These are phyloP conservation scores for Sinhomidia bicolor DNA, from an alignment of 2,888 invertebrate species.

Conservation along the genomic window DNA sequence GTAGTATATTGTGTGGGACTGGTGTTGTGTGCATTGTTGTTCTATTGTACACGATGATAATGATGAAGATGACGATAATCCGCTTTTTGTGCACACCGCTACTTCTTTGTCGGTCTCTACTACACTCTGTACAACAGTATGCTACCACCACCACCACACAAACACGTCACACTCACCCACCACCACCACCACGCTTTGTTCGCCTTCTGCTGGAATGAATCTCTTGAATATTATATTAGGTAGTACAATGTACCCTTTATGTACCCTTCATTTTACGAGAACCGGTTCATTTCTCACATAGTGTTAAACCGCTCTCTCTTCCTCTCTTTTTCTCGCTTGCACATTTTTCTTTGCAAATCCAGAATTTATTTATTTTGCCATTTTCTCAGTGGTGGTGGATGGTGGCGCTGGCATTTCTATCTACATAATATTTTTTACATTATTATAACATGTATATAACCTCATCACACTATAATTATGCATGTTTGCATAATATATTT, in stretches of 20 bases:
- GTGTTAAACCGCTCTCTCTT: neutral
- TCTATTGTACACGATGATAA: too few species aligned
- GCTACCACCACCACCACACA: neutral
- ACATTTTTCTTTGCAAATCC: neutral
- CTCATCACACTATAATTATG: neutral
- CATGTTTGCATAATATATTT: neutral
- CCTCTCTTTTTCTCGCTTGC: too few species aligned
- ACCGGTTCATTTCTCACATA: neutral
- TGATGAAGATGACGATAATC: too few species aligned
- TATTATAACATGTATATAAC: too few species aligned
- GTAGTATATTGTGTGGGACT: too few species aligned
- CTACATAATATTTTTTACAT: neutral
- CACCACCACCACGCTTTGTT: neutral
- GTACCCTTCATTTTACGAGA: neutral
- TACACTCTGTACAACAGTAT: neutral
- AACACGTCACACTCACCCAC: too few species aligned
- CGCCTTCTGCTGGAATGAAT: neutral
- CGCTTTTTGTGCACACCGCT: too few species aligned
- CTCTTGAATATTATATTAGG: neutral
- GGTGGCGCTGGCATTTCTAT: neutral
- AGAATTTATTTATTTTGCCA: neutral
- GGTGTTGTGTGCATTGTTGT: neutral
- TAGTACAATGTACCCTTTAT: neutral
- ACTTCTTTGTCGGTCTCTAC: too few species aligned
- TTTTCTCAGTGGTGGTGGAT: neutral